Conservation (phyloP, 2,113 vertebrate genomes). For the Gymnorhina tibicen region DNA sequence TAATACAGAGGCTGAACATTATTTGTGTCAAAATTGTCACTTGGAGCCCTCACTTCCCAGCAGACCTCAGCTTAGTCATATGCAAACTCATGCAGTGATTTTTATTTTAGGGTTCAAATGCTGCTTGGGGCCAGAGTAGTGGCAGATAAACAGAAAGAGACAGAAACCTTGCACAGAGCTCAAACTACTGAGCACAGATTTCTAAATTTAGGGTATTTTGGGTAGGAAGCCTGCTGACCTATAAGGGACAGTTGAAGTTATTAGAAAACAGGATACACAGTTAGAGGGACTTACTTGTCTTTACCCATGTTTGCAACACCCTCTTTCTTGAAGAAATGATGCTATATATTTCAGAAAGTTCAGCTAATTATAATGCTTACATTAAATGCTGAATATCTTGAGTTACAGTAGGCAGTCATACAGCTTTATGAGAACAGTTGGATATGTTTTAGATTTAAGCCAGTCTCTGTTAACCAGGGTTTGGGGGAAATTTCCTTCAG, state of each 20-base stretch:
- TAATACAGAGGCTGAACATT: neutral
- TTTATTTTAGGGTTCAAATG: neutral
- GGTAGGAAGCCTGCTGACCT: neutral
- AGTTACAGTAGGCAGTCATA: neutral
- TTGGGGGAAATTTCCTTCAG: neutral
- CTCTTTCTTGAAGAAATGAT: neutral
- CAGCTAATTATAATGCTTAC: neutral
- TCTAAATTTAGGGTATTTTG: neutral
- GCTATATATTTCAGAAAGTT: neutral
- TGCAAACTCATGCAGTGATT: neutral
- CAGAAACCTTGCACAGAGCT: neutral
- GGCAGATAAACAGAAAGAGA: neutral
- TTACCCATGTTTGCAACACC: neutral
- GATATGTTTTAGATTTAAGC: neutral
- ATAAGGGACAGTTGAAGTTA: neutral
- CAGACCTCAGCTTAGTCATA: neutral
- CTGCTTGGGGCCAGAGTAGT: neutral
- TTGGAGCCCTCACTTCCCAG: neutral
- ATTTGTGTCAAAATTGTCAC: neutral
- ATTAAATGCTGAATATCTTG: neutral
- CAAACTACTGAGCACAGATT: neutral
- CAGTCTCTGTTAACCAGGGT: neutral
- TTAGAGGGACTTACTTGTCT: neutral
- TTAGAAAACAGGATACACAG: neutral
- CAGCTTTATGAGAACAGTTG: neutral